Base-by-base conservation (phyloP, 92 coral and sea anemone genomes). In the Phenganax stokvisi region DNA sequence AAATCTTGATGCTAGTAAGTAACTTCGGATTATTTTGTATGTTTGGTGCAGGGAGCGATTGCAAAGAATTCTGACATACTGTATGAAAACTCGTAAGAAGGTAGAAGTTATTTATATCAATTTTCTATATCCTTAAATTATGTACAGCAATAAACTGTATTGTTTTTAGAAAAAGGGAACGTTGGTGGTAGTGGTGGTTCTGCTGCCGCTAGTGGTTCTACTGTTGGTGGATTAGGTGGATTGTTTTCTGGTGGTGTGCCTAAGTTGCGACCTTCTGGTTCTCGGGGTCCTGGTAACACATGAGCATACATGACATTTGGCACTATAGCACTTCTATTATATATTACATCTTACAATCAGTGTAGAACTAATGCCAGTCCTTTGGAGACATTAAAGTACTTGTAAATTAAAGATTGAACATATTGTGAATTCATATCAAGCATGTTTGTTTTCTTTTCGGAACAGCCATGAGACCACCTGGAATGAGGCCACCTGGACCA, bases 191-290 rank as follows among this genome's bases (percentile, higher is more conserved):
- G 92, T 13, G 88, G 96, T 15, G 83, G 92, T 7, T 89, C 89
- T 4, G 87, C 87, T 56, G 91, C 89, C 3, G 87, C 87, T 56
- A 89, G 96, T 16, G 93, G 91, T 27, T 54, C 81, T 6, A 81
- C 88, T 16, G 66, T 80, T 0, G 87, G 87, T 47, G 87, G 89
- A 59, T 72, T 90, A 11, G 97, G 97, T 6, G 98, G 98, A 54
- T 72, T 94, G 30, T 94, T 94, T 94, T 97, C 98, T 68, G 94
- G 94, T 57, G 98, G 98, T 37, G 92, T 94, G 94, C 98, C 98
- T 59, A 91, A 88, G 79, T 82, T 94, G 9, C 90, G 85, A 67
- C 78, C 98, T 62, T 91, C 94, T 10, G 97, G 91, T 15, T 90
- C 89, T 51, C 90, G 98, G 28, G 91, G 89, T 71, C 56, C 51